Conservation (phyloP, 1,140 invertebrate genomes). For the Bombyx mori region DNA sequence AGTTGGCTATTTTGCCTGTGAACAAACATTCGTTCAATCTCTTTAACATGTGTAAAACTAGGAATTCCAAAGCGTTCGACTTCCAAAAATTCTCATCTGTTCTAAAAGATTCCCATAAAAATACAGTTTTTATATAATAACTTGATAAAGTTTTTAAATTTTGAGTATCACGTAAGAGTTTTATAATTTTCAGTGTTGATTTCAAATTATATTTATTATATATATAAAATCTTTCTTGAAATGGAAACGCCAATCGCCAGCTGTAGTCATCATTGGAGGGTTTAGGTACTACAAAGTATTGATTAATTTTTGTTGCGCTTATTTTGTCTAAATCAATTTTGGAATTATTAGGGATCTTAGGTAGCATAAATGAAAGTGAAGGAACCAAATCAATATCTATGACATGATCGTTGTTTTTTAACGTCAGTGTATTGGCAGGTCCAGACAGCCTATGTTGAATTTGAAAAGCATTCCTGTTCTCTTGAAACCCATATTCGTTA, state of each 20-base stretch:
- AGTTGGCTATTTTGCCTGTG: conserved; percentile 26
- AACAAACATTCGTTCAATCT: conserved; percentile 25
- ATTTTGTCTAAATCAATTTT: conserved; percentile 26
- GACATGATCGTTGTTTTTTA: conserved; percentile 20
- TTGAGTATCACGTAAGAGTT: conserved; percentile 34
- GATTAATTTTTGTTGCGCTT: conserved; percentile 11
- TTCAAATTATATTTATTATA: conserved; percentile 34
- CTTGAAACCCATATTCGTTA: conserved; percentile 7
- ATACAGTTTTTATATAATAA: conserved; percentile 40
- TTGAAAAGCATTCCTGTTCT: conserved; percentile 21
- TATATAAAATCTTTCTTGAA: conserved; percentile 30
- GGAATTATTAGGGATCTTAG: conserved; percentile 21
- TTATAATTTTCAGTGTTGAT: conserved; percentile 26
- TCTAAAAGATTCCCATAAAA: conserved; percentile 31
- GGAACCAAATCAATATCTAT: conserved; percentile 42
- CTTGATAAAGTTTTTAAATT: conserved; percentile 34
- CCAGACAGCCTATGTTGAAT: conserved; percentile 29
- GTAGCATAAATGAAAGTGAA: conserved; percentile 29
- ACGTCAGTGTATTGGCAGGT: conserved; percentile 33
- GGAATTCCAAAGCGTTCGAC: conserved; percentile 23
- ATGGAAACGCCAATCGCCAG: conserved; percentile 40
- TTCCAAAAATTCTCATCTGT: conserved; percentile 25
- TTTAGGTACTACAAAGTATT: conserved; percentile 41
- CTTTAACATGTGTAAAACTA: conserved; percentile 32
- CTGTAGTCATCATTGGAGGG: conserved; percentile 27